Conservation (phyloP, 2,888 invertebrate species). For the Leucania comma region DNA sequence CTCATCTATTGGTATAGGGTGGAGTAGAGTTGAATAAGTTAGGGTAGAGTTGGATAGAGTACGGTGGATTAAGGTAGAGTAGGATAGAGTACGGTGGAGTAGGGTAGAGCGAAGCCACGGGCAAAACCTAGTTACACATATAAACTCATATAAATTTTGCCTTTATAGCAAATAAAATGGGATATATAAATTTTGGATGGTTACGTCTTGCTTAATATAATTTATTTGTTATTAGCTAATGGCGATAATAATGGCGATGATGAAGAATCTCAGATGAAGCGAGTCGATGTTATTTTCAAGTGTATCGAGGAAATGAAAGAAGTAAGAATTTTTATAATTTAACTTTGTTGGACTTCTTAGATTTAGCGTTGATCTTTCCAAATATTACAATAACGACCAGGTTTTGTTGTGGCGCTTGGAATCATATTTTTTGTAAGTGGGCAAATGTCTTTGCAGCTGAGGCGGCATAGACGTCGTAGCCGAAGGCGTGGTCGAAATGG, state of each 20-base stretch:
- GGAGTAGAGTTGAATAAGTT: too few species aligned
- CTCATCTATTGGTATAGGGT: too few species aligned
- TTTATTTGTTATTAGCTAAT: slow-evolving; percentile 33
- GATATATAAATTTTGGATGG: neutral
- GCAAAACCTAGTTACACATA: too few species aligned
- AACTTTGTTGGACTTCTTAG: neutral
- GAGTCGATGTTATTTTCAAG: slow-evolving; percentile 37
- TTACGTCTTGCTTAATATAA: neutral
- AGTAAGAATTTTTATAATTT: slow-evolving; percentile 34
- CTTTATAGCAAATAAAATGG: neutral
- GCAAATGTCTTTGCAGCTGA: neutral
- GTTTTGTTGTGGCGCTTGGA: neutral
- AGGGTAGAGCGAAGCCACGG: too few species aligned
- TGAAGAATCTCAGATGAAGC: slow-evolving; percentile 37
- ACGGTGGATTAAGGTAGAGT: too few species aligned
- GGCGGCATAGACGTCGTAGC: neutral
- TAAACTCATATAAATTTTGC: too few species aligned
- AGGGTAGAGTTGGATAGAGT: too few species aligned
- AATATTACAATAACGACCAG: neutral
- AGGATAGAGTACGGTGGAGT: too few species aligned
- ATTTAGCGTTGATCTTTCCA: neutral
- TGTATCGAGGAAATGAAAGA: slow-evolving; percentile 38
- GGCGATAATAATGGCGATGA: slow-evolving; percentile 34
- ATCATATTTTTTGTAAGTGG: neutral
- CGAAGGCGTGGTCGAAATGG: neutral